These are phyloP conservation scores for Rhipidura dahli DNA, from an alignment of 2,113 vertebrate species.

Conservation along the genomic window DNA sequence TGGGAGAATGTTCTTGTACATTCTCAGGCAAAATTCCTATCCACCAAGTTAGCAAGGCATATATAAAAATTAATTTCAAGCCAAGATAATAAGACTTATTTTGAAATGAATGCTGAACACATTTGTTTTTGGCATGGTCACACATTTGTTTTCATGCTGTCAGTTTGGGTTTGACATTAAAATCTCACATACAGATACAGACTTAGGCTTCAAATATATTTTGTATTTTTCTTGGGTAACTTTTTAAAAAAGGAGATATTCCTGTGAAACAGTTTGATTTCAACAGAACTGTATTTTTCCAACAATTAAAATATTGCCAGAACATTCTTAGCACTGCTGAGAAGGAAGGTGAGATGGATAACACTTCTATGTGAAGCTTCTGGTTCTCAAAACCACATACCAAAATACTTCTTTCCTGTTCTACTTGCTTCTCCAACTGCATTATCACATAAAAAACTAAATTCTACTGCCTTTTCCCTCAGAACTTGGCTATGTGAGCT, in stretches of 20 bases:
- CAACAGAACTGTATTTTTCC: constrained; percentile 17
- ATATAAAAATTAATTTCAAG: constrained; percentile 6
- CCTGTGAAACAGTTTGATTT: constrained; percentile 25
- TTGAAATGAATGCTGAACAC: not conserved
- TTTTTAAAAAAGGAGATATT: not conserved
- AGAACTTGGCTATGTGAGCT: not conserved
- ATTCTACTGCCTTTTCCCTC: not conserved
- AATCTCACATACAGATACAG: constrained; percentile 26
- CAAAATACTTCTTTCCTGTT: not conserved
- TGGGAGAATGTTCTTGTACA: not conserved
- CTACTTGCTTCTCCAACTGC: not conserved
- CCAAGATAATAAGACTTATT: constrained; percentile 15
- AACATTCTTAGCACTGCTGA: not conserved
- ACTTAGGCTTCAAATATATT: constrained; percentile 17
- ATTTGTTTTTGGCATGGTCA: constrained; percentile 39
- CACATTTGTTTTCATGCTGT: constrained; percentile 52
- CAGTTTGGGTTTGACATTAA: constrained; percentile 44
- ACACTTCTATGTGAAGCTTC: constrained; percentile 3
- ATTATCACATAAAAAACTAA: not conserved
- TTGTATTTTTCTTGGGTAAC: not conserved
- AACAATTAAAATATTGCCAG: constrained; percentile 40
- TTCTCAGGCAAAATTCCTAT: not conserved
- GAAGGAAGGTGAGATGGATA: constrained; percentile 28
- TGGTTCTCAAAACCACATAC: not conserved
- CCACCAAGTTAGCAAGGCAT: not conserved